Evolutionary conservation across 2,113 vertebrate species (phyloP).

Genomic region (Orycteropus afer): DNA sequence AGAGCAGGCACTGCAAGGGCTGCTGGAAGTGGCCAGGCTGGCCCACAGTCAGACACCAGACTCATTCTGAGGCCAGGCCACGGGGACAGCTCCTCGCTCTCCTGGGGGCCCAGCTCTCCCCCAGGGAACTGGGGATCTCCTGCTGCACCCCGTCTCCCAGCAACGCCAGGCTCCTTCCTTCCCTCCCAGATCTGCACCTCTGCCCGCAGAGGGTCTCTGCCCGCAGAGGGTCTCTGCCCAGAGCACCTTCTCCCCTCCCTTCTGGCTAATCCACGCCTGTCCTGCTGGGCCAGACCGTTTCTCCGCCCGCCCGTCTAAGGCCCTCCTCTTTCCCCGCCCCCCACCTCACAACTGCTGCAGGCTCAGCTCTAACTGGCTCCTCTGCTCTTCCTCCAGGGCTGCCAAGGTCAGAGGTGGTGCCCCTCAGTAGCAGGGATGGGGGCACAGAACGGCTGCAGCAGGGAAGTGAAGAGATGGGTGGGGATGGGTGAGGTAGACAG

Average conservation of each 20-base stretch:
- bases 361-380: not conserved
- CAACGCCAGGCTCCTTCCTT: too few relatives aligned
- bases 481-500: not conserved
- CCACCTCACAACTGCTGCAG: not conserved
- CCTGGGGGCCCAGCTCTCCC: not conserved
- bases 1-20: accelerated
- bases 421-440: not conserved
- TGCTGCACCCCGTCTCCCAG: accelerated
- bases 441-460: not conserved
- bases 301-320: not conserved
- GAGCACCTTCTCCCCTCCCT: not conserved
- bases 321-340: not conserved
- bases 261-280: not conserved
- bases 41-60: not conserved
- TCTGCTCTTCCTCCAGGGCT: not conserved
- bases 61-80: accelerated
- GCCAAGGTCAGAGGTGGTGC: not conserved
- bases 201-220: not conserved
- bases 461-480: not conserved
- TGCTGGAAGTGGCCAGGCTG: not conserved
- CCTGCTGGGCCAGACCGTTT: not conserved
- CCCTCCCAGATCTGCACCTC: not conserved
- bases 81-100: not conserved
- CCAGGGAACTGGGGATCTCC: not conserved
- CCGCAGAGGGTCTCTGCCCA: not conserved